A percentile compares a stretch with the other conserved stretches of the same genome.
phyloP scores from a whole-genome alignment of 2,888 invertebrate species.

The Agrotis puta region DNA sequence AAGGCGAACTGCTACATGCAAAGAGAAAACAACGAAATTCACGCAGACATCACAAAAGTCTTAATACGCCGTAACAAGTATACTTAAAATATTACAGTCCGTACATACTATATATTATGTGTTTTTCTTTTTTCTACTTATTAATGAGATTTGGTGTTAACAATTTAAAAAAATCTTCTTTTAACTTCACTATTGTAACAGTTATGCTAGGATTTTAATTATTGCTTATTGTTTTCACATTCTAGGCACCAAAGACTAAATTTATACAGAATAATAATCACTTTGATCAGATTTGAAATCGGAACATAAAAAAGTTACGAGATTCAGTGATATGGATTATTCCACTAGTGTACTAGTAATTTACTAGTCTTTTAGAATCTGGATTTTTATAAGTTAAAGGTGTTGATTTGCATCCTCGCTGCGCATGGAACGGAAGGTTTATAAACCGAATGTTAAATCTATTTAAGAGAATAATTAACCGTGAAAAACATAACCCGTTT shows the following conservation, averaged over 20 bases:
- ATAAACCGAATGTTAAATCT: background rate
- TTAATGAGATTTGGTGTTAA: slow-evolving; percentile 10
- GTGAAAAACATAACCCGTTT: slow-evolving; percentile 4
- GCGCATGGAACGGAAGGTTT: background rate
- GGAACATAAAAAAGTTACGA: slow-evolving; percentile 18
- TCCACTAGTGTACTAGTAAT: slow-evolving; percentile 20
- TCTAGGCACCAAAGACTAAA: slow-evolving; percentile 51
- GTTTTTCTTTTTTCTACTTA: background rate
- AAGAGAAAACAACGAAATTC: slow-evolving; percentile 18
- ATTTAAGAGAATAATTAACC: background rate
- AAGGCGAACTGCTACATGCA: slow-evolving; percentile 32
- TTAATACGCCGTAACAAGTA: background rate
- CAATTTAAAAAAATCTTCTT: slow-evolving; percentile 7
- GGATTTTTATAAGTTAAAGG: slow-evolving; percentile 4
- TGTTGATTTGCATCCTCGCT: slow-evolving; percentile 8
- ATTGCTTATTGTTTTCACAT: slow-evolving; percentile 32
- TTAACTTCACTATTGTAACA: slow-evolving; percentile 25
- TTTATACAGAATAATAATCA: slow-evolving; percentile 23
- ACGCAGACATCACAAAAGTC: background rate
- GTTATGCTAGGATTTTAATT: slow-evolving; percentile 15
- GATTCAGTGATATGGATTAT: slow-evolving; percentile 29
- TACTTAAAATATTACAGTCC: background rate
- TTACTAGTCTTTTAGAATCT: slow-evolving; percentile 9
- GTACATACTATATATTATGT: background rate
- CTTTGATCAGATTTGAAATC: background rate